These are phyloP conservation scores for Actinostola sp. DNA, from an alignment of 92 coral and sea anemone genomes.

Conservation along the genomic window DNA sequence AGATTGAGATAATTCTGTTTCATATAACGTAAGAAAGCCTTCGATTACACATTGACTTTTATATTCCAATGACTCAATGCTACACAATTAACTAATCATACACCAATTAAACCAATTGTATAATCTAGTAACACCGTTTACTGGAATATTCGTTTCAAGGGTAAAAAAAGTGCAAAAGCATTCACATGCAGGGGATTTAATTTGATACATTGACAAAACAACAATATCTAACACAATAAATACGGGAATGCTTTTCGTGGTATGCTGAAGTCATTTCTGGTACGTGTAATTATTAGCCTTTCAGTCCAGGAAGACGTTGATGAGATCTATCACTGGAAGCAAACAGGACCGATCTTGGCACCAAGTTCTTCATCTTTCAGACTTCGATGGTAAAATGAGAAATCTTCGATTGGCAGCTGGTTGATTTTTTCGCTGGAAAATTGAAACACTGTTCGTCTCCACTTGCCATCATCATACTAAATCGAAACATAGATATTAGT, in stretches of 20 bases:
- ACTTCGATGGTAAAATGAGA: slow-evolving; percentile 76
- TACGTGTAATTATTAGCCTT: neutral
- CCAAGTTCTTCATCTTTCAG: slow-evolving; percentile 80
- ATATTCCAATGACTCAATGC: too few species aligned
- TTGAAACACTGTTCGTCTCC: slow-evolving; percentile 82
- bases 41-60: too few species aligned
- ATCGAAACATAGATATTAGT: neutral
- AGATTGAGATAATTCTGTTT: too few species aligned
- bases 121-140: too few species aligned
- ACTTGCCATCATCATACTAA: slow-evolving; percentile 78
- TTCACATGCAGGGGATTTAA: slow-evolving; percentile 10
- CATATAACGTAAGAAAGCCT: too few species aligned
- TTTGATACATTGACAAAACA: neutral
- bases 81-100: too few species aligned
- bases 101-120: too few species aligned
- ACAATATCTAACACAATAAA: slow-evolving; percentile 25
- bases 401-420: slow-evolving; percentile 76
- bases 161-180: neutral
- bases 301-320: neutral
- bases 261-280: slow-evolving; percentile 11
- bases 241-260: slow-evolving; percentile 20
- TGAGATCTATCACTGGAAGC: slow-evolving; percentile 62
- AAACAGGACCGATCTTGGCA: slow-evolving; percentile 83
- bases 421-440: slow-evolving; percentile 63
- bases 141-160: neutral